Percentiles rank a stretch among this genome's conserved stretches.
These are phyloP conservation scores for Belgica antarctica DNA, from an alignment of 2,888 invertebrate species.

Conservation along the genomic window DNA sequence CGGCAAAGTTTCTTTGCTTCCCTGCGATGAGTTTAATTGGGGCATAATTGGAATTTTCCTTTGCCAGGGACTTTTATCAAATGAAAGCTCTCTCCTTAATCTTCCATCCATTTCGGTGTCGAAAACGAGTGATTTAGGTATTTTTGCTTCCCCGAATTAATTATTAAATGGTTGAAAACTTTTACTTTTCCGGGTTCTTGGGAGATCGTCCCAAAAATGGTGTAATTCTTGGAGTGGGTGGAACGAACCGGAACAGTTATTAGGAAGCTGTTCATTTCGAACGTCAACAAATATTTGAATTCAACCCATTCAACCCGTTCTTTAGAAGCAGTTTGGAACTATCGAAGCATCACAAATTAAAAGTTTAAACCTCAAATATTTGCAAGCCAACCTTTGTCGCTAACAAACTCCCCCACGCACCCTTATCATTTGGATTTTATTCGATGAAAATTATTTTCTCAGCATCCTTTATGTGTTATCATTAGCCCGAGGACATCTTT, in stretches of 20 bases:
- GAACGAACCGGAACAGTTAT: too few species aligned
- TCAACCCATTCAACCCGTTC: too few species aligned
- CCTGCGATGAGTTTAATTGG: constrained; percentile 27
- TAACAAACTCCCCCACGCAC: too few species aligned
- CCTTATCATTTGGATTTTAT: not conserved
- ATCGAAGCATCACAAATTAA: too few species aligned
- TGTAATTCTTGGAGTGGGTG: too few species aligned
- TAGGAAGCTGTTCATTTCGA: too few species aligned
- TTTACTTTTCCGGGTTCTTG: not conserved
- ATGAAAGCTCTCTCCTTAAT: constrained; percentile 6
- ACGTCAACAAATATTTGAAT: too few species aligned
- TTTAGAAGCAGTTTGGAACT: too few species aligned
- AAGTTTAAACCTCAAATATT: too few species aligned
- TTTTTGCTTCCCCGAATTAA: constrained; percentile 1
- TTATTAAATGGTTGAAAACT: constrained; percentile 2
- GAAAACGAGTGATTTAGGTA: constrained; percentile 14
- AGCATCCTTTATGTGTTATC: not conserved
- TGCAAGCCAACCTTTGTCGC: too few species aligned
- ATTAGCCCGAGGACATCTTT: constrained; percentile 7
- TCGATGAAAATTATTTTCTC: not conserved
- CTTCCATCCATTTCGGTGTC: constrained; percentile 1
- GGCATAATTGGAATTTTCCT: constrained; percentile 18
- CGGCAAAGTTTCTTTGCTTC: constrained; percentile 4
- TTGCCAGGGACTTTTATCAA: not conserved
- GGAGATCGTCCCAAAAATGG: not conserved